Conservation (phyloP, 2,888 invertebrate genomes). For the Melanophora roralis region DNA sequence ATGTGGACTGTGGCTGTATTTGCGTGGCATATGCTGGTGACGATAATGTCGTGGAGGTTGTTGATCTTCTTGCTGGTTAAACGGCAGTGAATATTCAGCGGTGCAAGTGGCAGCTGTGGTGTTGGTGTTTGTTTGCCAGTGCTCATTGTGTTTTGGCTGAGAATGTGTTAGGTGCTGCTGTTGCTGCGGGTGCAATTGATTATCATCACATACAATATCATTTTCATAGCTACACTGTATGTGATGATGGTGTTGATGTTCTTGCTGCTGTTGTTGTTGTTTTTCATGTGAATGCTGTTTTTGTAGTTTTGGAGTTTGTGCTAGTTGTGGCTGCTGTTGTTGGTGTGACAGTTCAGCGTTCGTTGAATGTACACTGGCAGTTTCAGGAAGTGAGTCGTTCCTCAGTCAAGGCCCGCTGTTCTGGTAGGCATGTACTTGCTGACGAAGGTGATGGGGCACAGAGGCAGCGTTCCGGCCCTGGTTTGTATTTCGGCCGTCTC, state of each 20-base stretch:
- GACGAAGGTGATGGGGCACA: slow-evolving; percentile 80
- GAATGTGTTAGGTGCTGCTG: slow-evolving; percentile 65
- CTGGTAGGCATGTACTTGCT: slow-evolving; percentile 78
- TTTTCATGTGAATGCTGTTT: slow-evolving; percentile 60
- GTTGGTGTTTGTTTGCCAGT: slow-evolving; percentile 65
- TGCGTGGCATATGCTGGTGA: slow-evolving; percentile 66
- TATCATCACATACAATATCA: slow-evolving; percentile 76
- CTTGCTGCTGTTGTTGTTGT: slow-evolving; percentile 53
- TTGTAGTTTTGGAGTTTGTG: slow-evolving; percentile 65
- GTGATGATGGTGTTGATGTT: slow-evolving; percentile 69
- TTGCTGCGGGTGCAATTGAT: slow-evolving; percentile 69
- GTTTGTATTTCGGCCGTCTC: slow-evolving; percentile 82
- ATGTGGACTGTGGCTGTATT: slow-evolving; percentile 67
- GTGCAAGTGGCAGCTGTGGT: slow-evolving; percentile 64
- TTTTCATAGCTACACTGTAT: slow-evolving; percentile 76
- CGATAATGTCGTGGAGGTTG: slow-evolving; percentile 59
- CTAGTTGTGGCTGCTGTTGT: slow-evolving; percentile 64
- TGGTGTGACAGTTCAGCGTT: slow-evolving; percentile 67
- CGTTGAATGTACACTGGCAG: slow-evolving; percentile 73
- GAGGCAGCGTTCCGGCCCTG: slow-evolving; percentile 81
- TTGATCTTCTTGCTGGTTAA: slow-evolving; percentile 51
- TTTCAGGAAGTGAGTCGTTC: slow-evolving; percentile 85
- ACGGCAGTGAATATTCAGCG: slow-evolving; percentile 60
- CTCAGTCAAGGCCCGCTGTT: slow-evolving; percentile 79
- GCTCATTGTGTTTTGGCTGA: slow-evolving; percentile 65